Evolutionary conservation across 2,888 invertebrate genomes (phyloP), one percentile per base, ranked within the genome.

Genomic region (Molorchus minor): DNA sequence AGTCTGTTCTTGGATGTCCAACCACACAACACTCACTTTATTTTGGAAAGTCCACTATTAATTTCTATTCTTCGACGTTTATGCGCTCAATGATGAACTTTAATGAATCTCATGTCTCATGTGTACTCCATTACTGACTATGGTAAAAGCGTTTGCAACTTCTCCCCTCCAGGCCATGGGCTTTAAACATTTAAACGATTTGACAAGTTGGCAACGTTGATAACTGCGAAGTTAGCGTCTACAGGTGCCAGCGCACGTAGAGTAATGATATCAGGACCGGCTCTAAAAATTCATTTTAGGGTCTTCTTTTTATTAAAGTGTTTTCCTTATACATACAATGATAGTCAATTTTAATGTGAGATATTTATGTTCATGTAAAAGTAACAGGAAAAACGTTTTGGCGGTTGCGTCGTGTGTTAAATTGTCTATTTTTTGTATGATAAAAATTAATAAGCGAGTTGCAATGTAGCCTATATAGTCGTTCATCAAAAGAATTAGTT

Each of bases 81-180:
- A 30, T 8, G 16, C 33, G 46, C 33, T 4, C 46, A 46, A 30
- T 46, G 46, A 19, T 33, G n/a, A 15, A 4, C 7, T 41, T 40
- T 30, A 52, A 36, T 52, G 12, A 41, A 17, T 41, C 29, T 51
- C 25, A 47, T 46, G 33, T 17, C 33, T 33, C n/a, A 15, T 21
- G 38, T 43, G 43, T 25, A n/a, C 45, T 52, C 40, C 52, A 52
- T 52, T 30, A 41, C 41, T 25, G 17, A 13, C 21, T 17, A 20
- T n/a, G 12, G 8, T 41, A 52, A 52, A 57, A 61, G 57, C 56
- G 49, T 54, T 54, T 53, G 15, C 43, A 52, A 35, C 55, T 46
- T 36, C 30, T 35, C 64, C 64, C 64, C 64, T 46, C 64, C 56
- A 64, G 19, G 33, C 44, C 15, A 41, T 61, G 61, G 64, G 33